Conservation (phyloP, 2,888 invertebrate species). For the Plagodis pulveraria region DNA sequence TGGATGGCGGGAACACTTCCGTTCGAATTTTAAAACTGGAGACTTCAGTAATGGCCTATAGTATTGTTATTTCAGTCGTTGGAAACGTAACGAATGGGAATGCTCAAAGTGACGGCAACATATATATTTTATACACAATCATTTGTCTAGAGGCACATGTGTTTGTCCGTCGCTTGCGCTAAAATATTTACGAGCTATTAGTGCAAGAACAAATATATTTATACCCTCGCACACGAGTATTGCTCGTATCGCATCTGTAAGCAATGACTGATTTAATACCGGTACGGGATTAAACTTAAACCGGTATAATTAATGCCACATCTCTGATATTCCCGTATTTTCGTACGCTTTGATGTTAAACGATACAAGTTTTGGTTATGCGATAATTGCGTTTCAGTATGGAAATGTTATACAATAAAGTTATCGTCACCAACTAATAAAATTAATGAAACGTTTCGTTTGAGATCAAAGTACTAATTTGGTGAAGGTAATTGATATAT, state of each 20-base stretch:
- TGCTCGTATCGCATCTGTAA: slow-evolving; percentile 59
- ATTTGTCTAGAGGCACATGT: slow-evolving; percentile 77
- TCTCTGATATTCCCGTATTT: slow-evolving; percentile 48
- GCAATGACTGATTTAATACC: slow-evolving; percentile 74
- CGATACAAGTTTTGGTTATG: slow-evolving; percentile 27
- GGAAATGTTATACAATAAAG: slow-evolving; percentile 29
- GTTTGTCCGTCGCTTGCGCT: slow-evolving; percentile 61
- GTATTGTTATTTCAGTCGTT: slow-evolving; percentile 82
- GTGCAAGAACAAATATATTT: slow-evolving; percentile 63
- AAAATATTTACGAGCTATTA: slow-evolving; percentile 84
- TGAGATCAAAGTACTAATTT: slow-evolving; percentile 26
- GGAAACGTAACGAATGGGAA: slow-evolving; percentile 74
- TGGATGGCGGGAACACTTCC: slow-evolving; percentile 66
- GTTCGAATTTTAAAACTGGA: slow-evolving; percentile 57
- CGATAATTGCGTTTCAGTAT: slow-evolving; percentile 25
- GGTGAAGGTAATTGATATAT: slow-evolving; percentile 12
- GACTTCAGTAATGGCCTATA: slow-evolving; percentile 54
- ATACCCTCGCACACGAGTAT: slow-evolving; percentile 34
- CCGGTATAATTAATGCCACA: slow-evolving; percentile 59
- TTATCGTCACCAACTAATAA: slow-evolving; percentile 25
- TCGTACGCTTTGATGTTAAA: slow-evolving; percentile 54
- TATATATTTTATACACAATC: slow-evolving; percentile 75
- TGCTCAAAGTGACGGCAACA: slow-evolving; percentile 71
- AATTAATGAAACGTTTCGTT: slow-evolving; percentile 14
- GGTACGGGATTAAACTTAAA: slow-evolving; percentile 60